These are phyloP conservation scores for Odontothrips loti DNA, from an alignment of 2,888 invertebrate genomes.

Conservation along the genomic window DNA sequence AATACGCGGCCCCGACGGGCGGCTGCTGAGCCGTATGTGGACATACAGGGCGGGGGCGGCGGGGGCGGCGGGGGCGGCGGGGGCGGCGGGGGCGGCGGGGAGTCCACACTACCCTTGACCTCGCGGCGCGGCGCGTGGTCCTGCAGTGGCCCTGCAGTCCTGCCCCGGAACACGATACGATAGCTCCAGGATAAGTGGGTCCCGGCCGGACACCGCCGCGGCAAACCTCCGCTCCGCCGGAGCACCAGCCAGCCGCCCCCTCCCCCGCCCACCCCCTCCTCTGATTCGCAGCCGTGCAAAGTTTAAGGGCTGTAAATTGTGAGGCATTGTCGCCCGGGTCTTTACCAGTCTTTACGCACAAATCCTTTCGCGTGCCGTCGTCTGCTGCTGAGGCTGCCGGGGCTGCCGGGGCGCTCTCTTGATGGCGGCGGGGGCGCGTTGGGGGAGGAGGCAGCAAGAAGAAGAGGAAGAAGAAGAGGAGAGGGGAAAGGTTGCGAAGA, in stretches of 20 bases:
- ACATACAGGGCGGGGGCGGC: too few species aligned
- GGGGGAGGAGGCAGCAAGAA: slow-evolving; percentile 30
- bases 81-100: slow-evolving; percentile 35
- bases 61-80: slow-evolving; percentile 34
- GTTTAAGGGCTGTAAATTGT: too few species aligned
- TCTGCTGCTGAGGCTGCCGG: slow-evolving; percentile 33
- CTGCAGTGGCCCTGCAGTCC: too few species aligned
- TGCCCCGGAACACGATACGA: too few species aligned
- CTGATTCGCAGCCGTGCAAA: neutral
- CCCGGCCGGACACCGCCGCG: slow-evolving; percentile 32
- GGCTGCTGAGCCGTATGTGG: too few species aligned
- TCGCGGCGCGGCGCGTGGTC: too few species aligned
- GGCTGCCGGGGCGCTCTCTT: slow-evolving; percentile 28
- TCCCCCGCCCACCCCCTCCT: neutral
- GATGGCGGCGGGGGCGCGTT: slow-evolving; percentile 6
- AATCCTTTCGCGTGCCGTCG: slow-evolving; percentile 32
- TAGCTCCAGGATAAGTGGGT: slow-evolving; percentile 29
- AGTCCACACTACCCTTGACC: too few species aligned
- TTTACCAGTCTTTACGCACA: slow-evolving; percentile 6
- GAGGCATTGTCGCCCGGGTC: neutral
- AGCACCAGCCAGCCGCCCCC: neutral
- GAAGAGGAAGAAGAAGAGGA: slow-evolving; percentile 29
- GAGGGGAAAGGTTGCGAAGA: neutral
- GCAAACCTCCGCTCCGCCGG: too few species aligned
- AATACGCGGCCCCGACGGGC: slow-evolving; percentile 32